Evolutionary conservation across 1,140 invertebrate species (phyloP), one percentile per base, ranked within the genome.

Genomic region (Listronotus bonariensis): DNA sequence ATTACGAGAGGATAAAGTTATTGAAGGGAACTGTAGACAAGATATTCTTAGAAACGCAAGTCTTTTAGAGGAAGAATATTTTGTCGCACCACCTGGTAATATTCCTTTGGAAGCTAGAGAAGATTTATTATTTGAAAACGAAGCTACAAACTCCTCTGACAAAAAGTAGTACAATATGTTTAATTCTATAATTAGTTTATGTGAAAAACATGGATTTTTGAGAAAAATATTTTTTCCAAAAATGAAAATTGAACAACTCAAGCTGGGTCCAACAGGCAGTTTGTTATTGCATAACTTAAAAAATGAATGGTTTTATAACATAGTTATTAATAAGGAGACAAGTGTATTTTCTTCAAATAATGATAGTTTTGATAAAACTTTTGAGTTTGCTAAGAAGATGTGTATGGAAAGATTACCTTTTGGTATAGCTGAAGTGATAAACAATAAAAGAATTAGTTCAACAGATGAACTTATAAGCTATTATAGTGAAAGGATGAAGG

Each of bases 31-130:
- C 73, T 85, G 82, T 72, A 80, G 84, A 51, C 76, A 84, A 10
- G 82, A 88, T 62, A 82, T 96, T 65, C 72, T 96, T 38, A 80
- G 77, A 48, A 93, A 93, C 84, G 90, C 93, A 8, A 68, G 78
- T 45, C 45, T 90, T 51, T 84, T 82, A 17, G 89, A 93, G 74
- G 94, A 96, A 79, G 90, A 93, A 66, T 96, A 93, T 78, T 95
- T 93, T 84, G 87, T 95, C 11, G 91, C 92, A 18, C 94, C 94
- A 18, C 87, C 88, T 15, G 90, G 90, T 73, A 92, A 91, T 78
- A 88, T 88, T 71, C 87, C 88, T 2, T 77, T 89, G 40, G 83
- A 86, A 72, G 68, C 77, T 31, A 72, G 77, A 64, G 70, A 78
- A 75, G 78, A 84, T 78, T 76, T 82, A 49, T 72, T 81, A 67